These are phyloP conservation scores for Conops quadrifasciatus DNA, from an alignment of 2,888 invertebrate species.

Conservation along the genomic window DNA sequence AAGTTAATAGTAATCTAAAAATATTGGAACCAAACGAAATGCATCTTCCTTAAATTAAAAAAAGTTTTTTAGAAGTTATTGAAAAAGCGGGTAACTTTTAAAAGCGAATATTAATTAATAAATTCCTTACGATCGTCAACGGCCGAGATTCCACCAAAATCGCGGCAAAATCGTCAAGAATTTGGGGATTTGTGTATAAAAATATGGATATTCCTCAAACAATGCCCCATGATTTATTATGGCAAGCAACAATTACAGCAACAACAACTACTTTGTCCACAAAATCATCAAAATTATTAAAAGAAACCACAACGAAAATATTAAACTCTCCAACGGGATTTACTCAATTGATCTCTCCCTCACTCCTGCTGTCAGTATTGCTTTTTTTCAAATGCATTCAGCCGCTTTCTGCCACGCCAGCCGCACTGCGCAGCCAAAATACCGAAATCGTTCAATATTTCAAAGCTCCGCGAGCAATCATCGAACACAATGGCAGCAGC, in stretches of 20 bases:
- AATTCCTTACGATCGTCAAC: too few species aligned
- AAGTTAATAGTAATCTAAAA: too few species aligned
- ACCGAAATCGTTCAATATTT: constrained; percentile 55
- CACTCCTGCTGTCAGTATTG: not conserved
- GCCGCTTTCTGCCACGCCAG: not conserved
- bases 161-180: too few species aligned
- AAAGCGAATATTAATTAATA: too few species aligned
- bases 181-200: not conserved
- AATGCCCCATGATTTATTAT: not conserved
- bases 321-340: constrained; percentile 27
- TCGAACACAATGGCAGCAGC: constrained; percentile 23
- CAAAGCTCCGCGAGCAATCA: constrained; percentile 34
- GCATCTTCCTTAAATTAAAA: too few species aligned
- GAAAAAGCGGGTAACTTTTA: too few species aligned
- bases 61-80: too few species aligned
- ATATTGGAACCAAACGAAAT: too few species aligned
- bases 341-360: not conserved
- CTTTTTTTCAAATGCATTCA: not conserved
- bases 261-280: not conserved
- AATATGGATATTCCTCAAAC: not conserved
- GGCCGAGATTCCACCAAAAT: too few species aligned
- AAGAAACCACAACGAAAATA: not conserved
- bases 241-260: not conserved
- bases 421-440: constrained; percentile 26
- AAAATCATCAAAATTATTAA: too few species aligned